Evolutionary conservation across 2,888 invertebrate genomes (phyloP).

Genomic region (Nematopogon swammerdamellus): DNA sequence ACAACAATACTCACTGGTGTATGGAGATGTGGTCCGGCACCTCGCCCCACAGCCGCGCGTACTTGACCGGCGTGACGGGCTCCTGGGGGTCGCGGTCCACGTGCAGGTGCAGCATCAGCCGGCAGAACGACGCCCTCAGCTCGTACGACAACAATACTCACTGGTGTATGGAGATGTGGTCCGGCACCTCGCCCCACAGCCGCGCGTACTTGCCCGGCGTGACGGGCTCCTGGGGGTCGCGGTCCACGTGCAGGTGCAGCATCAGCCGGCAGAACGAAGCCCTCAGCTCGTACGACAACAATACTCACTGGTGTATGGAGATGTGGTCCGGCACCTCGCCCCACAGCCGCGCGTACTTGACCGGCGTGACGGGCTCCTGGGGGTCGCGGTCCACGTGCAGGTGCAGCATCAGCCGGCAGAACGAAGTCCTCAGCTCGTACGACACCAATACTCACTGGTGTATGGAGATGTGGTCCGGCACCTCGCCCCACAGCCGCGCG

Average conservation of each 20-base stretch:
- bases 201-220: constrained; percentile 99
- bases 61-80: no score
- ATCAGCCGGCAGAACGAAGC: constrained; percentile 98
- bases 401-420: constrained; percentile 96
- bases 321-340: constrained; percentile 94
- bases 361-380: constrained; percentile 97
- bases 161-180: constrained; percentile 92
- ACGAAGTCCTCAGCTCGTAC: constrained; percentile 93
- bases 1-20: no score
- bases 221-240: constrained; percentile 97
- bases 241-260: constrained; percentile 97
- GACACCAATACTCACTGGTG: no score
- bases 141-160: constrained; percentile 47
- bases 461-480: no score
- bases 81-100: no score
- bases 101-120: no score
- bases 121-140: no score
- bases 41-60: no score
- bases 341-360: constrained; percentile 98
- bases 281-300: constrained; percentile 80
- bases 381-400: constrained; percentile 98
- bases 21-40: no score
- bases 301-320: constrained; percentile 88
- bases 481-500: no score
- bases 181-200: constrained; percentile 96